Conservation (phyloP, 2,797 vertebrate species). For the Falco naumanni region DNA sequence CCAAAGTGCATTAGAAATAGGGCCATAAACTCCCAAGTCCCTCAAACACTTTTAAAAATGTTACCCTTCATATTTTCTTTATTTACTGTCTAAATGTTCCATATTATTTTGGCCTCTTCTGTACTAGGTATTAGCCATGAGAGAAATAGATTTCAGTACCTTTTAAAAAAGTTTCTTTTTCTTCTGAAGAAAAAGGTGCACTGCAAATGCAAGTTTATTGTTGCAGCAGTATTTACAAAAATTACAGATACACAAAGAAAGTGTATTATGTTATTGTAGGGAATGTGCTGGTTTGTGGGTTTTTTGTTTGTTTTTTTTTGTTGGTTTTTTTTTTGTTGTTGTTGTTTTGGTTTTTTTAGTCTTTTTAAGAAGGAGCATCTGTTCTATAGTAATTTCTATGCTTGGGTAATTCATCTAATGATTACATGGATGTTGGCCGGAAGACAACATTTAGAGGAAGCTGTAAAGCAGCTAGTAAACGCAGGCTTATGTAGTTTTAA, state of each 20-base stretch:
- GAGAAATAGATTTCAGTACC: background rate
- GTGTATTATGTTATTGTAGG: background rate
- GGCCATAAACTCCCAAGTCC: background rate
- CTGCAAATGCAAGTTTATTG: background rate
- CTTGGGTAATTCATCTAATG: conserved; percentile 60
- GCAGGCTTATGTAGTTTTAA: conserved; percentile 9
- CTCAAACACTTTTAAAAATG: background rate
- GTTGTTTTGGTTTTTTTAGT: accelerated
- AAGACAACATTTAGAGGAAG: conserved; percentile 28
- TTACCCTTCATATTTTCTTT: background rate
- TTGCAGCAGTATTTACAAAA: background rate
- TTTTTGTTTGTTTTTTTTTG: too few species aligned
- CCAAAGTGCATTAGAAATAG: background rate
- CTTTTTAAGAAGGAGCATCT: conserved; percentile 35
- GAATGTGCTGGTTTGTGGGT: background rate
- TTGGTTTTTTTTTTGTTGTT: too few species aligned
- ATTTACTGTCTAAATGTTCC: background rate
- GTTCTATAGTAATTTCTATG: conserved; percentile 45
- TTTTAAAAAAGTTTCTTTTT: background rate
- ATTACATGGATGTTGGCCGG: conserved; percentile 45
- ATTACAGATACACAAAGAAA: background rate
- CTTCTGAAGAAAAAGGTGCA: background rate
- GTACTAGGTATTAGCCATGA: background rate
- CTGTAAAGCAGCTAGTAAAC: conserved; percentile 50
- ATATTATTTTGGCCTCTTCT: background rate